Conservation (phyloP, 2,888 invertebrate species). For the Macrostomum cliftonense region DNA sequence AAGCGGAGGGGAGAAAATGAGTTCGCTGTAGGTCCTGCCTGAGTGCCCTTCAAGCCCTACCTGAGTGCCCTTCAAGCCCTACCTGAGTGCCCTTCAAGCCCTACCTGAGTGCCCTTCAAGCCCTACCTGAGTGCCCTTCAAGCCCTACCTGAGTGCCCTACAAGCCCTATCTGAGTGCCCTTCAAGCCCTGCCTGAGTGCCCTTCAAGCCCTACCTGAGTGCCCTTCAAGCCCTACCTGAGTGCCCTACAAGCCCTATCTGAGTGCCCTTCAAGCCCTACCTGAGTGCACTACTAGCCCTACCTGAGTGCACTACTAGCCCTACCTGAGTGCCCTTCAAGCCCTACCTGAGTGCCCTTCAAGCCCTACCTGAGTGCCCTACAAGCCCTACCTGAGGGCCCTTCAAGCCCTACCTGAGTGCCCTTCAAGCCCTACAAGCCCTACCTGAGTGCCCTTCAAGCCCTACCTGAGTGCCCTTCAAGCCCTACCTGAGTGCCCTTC, state of each 20-base stretch:
- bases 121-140: too few species aligned
- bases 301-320: too few species aligned
- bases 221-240: not conserved
- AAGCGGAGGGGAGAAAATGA: too few species aligned
- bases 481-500: not conserved
- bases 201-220: too few species aligned
- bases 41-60: not conserved
- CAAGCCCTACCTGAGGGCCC: not conserved
- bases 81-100: not conserved
- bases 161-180: too few species aligned
- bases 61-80: not conserved
- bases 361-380: too few species aligned
- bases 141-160: not conserved
- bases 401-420: too few species aligned
- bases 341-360: not conserved
- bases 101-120: not conserved
- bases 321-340: too few species aligned
- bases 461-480: too few species aligned
- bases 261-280: not conserved
- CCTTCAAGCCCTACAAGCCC: not conserved
- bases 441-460: not conserved
- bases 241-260: too few species aligned
- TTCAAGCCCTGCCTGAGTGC: not conserved
- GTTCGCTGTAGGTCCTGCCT: too few species aligned
- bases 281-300: too few species aligned